Conservation (phyloP, 2,113 vertebrate species). For the Ctenodactylus gundi region DNA sequence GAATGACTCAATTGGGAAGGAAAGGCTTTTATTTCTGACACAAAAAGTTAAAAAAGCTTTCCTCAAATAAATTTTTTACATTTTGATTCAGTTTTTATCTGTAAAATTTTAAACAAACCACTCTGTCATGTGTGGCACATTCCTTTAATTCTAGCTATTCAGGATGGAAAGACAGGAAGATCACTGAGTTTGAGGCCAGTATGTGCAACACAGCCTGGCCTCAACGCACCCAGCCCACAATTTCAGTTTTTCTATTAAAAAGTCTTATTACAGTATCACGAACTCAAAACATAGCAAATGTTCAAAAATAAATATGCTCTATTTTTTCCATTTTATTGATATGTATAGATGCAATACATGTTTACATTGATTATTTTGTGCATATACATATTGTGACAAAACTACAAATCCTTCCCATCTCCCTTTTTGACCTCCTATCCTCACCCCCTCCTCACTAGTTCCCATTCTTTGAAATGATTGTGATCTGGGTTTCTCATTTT, state of each 20-base stretch:
- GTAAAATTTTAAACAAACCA: no score
- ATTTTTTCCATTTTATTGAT: no score
- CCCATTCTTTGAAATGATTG: no score
- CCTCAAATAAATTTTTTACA: background rate
- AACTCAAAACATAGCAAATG: background rate
- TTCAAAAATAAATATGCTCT: background rate
- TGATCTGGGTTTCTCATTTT: no score
- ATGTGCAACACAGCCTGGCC: background rate
- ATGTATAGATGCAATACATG: no score
- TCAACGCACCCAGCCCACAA: background rate
- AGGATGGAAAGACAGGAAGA: background rate
- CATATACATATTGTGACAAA: no score
- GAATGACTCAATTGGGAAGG: background rate
- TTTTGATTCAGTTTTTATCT: background rate
- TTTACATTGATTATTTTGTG: no score
- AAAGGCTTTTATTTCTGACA: constrained; percentile 4
- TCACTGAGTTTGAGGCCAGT: background rate
- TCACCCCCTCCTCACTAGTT: no score
- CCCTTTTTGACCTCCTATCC: no score
- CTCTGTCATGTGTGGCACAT: background rate
- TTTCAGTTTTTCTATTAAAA: background rate
- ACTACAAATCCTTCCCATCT: no score
- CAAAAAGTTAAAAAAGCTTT: background rate
- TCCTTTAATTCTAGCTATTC: background rate
- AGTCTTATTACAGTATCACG: background rate